Base-by-base conservation (phyloP, 2,888 invertebrate species). In the Agriopis marginaria region DNA sequence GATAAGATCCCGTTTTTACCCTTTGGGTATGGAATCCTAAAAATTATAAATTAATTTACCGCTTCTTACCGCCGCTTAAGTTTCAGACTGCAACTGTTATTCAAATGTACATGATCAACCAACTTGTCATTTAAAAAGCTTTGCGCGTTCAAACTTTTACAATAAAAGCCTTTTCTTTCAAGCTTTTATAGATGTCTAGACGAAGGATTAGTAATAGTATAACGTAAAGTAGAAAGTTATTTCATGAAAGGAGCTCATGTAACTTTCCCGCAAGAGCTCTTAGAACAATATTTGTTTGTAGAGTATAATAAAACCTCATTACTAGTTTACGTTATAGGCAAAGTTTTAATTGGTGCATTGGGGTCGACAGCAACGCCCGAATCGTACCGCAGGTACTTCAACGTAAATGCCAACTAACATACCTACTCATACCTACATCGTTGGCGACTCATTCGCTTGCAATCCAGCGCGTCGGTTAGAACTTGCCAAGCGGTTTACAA, bases 311-410 rank as follows among this genome's bases (percentile, higher is more conserved):
- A 75, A 77, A 72, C 67, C 75, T 76, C 74, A 74, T 76, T 75
- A 73, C 72, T 70, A 69, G 70, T 65, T 64, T 63, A 70, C 73
- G 69, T 70, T 70, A 74, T 70, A 72, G 71, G 65, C 72, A 83
- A 89, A 88, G 83, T 89, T 89, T 89, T 87, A 89, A 89, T 87
- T 86, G 85, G 82, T 76, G 80, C 83, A 83, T 79, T 81, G 82
- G 80, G 82, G 82, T 78, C 74, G 81, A 82, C 76, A 79, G 76
- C 79, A 77, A 72, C 75, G 73, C 72, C 78, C 78, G 74, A 79
- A 77, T 76, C 75, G 72, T 72, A 73, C 81, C 82, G 77, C 79
- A 80, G 75, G 77, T 77, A 72, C 80, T 82, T 76, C 74, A 80
- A 77, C 74, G 75, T 80, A 76, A 76, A 79, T 71, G 73, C 73